A percentile compares a stretch with the other conserved stretches of the same genome.
phyloP scores from a whole-genome alignment of 2,888 invertebrate species.

The Sepiola atlantica region DNA sequence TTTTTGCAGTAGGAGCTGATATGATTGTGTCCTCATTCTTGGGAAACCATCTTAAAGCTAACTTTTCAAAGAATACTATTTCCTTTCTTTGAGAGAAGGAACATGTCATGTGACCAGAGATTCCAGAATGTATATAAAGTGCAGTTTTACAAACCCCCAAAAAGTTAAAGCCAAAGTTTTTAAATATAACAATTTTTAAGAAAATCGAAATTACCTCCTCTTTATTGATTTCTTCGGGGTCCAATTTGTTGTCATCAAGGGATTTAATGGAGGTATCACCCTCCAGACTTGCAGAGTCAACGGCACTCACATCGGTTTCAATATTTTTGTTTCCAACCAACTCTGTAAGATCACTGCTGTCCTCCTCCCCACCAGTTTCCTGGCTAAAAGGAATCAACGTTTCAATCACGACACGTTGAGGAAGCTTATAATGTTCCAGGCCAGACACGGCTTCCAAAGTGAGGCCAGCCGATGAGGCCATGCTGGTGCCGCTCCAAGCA shows the following conservation, averaged over 20 bases:
- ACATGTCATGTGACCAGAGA: background rate
- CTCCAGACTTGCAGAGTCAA: background rate
- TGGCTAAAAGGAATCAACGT: conserved; percentile 36
- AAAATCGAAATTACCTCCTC: background rate
- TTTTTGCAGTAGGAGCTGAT: too few relatives aligned
- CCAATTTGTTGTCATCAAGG: background rate
- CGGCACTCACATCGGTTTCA: background rate
- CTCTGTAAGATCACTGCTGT: background rate
- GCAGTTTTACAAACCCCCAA: too few relatives aligned
- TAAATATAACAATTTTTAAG: background rate
- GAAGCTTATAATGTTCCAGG: conserved; percentile 37
- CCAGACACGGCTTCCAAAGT: conserved; percentile 24
- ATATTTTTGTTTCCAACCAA: background rate
- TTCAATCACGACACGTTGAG: conserved; percentile 43
- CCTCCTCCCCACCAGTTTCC: background rate
- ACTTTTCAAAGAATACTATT: too few relatives aligned
- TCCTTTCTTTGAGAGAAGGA: too few relatives aligned
- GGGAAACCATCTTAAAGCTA: too few relatives aligned
- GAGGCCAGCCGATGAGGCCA: background rate
- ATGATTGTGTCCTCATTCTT: too few relatives aligned
- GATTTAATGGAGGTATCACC: background rate
- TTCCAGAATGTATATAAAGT: background rate
- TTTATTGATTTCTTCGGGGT: background rate
- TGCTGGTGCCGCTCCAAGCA: background rate
- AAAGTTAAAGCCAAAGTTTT: background rate